Evolutionary conservation across 2,888 invertebrate species (phyloP), one percentile per base, ranked within the genome.

Genomic region (Oxyteleia sp.): DNA sequence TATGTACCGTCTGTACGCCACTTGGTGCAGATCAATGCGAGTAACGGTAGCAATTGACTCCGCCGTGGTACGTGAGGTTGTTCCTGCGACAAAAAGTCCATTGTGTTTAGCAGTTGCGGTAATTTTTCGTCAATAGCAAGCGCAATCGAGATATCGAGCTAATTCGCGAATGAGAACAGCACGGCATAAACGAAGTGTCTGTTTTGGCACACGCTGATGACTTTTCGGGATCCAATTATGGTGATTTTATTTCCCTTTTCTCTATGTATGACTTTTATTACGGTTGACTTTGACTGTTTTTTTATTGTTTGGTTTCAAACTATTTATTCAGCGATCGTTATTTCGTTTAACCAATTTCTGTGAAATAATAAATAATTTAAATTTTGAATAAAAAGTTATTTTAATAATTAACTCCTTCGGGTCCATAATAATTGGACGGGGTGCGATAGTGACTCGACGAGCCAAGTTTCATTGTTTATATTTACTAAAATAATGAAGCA

Each of bases 91-190:
- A 87, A 86, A 82, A 57, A 72, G 59, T 71, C 84, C 81, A 88
- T 88, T 88, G 88, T 88, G 80, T 71, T 81, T 82, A 45, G 63
- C 87, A 85, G 88, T 87, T 74, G 85, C 55, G 71, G 84, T 83
- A 84, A 87, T 88, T 88, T 88, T 87, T 85, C 68, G 68, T 61
- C 82, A 74, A 85, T 79, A 63, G 75, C 53, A 64, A 63, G 59
- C 18, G 55, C 53, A 55, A 55, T 78, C 53, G 38, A 72, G 53
- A 66, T 43, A 68, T 66, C 61, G 51, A 63, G 74, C 74, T 74
- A 74, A 74, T 74, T 63, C 63, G 35, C 35, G 35, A 51, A 53
- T 75, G 53, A 81, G 53, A 59, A 61, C 32, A 74, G 18, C 18
- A 11, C 7, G 16, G 55, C 47, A 13, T 69, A 29, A 57, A 47